Base-by-base conservation (phyloP, 1,140 invertebrate species). In the Aphaenogaster floridana region DNA sequence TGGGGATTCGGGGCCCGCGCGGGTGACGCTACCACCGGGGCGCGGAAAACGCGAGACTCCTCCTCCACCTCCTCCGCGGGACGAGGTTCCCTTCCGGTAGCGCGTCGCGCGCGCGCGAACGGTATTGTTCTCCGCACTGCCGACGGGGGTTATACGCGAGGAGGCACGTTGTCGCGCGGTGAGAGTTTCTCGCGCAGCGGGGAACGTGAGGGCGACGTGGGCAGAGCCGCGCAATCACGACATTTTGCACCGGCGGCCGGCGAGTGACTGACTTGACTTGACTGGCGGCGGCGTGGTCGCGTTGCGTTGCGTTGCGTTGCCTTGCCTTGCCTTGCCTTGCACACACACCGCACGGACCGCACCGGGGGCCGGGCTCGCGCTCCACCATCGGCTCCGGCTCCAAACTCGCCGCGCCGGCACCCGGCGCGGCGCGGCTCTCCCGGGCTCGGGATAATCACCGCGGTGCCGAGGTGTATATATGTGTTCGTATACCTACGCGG, bases 241-340 rank as follows among this genome's bases (percentile, higher is more conserved):
- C 88, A 39, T 84, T 63, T 86, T 79, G 21, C 88, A 91, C 87
- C 93, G 90, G 92, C 89, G 91, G 92, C 93, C 94, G 94, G 94
- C 93, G 92, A 93, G 87, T 92, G 90, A 94, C 93, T 93, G 92
- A 88, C 91, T 59, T 92, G 86, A 76, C 72, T 28, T 69, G 86
- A 81, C 88, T 90, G 80, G 89, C 91, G 87, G 86, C 28, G 28
- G 28, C 28, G 28, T 28, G 28, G 28, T 28, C 28, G 28, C 28
- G 28, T 28, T 28, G 28, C 28, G 28, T 28, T 28, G 28, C 28
- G 28, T 28, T 28, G 28, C 28, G 28, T 28, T 28, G 28, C 28
- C 28, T 28, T 28, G 28, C 28, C 28, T 28, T 21, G 21, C 21
- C 21, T 21, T 28, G 28, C 28, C 28, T 28, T 28, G 28, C 28